Evolutionary conservation across 1,140 invertebrate genomes (phyloP).

Genomic region (Chironomus striatipennis): DNA sequence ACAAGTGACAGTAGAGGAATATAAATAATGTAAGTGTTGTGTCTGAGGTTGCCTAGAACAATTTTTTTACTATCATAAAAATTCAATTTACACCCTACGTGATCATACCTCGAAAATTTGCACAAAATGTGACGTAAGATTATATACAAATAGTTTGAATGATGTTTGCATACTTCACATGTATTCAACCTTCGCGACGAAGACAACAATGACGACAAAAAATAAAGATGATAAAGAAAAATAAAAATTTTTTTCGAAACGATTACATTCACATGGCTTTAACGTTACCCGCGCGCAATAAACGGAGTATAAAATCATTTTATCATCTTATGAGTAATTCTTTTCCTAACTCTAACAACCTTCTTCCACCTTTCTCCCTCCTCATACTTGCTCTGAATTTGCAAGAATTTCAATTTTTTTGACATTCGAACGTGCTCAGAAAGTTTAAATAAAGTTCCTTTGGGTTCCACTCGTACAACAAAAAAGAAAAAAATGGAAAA

Average conservation of each 20-base stretch:
- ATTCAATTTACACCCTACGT: slow-evolving; percentile 2
- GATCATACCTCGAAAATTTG: neutral
- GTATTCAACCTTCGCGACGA: neutral
- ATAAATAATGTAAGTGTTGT: neutral
- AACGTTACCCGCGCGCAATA: neutral
- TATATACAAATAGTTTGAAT: slow-evolving; percentile 7
- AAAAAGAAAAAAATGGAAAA: too few relatives aligned
- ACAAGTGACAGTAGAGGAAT: neutral
- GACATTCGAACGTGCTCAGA: neutral
- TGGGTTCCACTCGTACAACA: neutral
- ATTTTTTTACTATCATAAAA: neutral
- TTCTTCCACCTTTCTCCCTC: neutral
- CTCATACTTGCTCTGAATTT: neutral
- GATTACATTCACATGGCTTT: slow-evolving; percentile 12
- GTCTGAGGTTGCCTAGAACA: neutral
- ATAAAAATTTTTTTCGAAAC: neutral
- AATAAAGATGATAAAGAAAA: neutral
- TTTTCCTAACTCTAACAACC: neutral
- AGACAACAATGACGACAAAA: neutral
- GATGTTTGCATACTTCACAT: neutral
- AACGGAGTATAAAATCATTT: slow-evolving; percentile 14
- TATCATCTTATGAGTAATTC: slow-evolving; percentile 14
- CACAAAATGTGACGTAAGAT: neutral
- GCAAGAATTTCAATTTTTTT: slow-evolving; percentile 17
- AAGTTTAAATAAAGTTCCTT: neutral